Evolutionary conservation across 2,113 vertebrate species (phyloP), one percentile per base, ranked within the genome.

Genomic region (Micronycteris hirsuta): DNA sequence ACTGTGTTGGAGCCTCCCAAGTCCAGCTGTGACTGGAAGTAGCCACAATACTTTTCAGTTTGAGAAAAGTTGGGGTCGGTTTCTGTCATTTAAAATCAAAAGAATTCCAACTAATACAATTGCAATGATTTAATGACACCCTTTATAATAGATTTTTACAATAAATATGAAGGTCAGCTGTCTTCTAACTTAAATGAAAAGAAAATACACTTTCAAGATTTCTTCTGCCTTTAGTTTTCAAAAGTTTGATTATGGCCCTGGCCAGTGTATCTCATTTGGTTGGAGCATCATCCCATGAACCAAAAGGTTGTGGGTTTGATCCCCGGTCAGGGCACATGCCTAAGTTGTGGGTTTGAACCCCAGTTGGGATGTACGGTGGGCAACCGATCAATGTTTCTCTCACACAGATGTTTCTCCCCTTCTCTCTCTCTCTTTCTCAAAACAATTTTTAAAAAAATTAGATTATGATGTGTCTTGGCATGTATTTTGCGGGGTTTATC

Each of bases 91-190:
- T 81, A 65, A 38, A 92, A 84, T 20, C 10, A 78, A 86, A 86
- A 94, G 31, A 94, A 87, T 92, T 82, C 47, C 87, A 38, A 43
- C 43, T 73, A 87, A 63, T 80, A 49, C 33, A 74, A 92, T 88
- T 63, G 67, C 74, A 87, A 63, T 74, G 76, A 63, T 63, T 95
- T 87, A 54, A 95, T 82, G 36, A 65, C 22, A 71, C 4, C 65
- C 65, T 88, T 90, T 70, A 95, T 87, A 94, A 97, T 91, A 10
- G 54, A 81, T 61, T 95, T 89, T 56, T 11, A 89, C 93, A 71
- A 63, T 87, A 94, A 81, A 85, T 85, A 86, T 49, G 16, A 90
- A 83, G 41, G 3, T 76, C 52, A 67, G 54, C 68, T 89, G 10
- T 93, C 65, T 94, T 68, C 14, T 36, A 89, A 68, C 33, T 89